Conservation (phyloP, 2,888 invertebrate genomes). For the Zhengitettix transpicula region DNA sequence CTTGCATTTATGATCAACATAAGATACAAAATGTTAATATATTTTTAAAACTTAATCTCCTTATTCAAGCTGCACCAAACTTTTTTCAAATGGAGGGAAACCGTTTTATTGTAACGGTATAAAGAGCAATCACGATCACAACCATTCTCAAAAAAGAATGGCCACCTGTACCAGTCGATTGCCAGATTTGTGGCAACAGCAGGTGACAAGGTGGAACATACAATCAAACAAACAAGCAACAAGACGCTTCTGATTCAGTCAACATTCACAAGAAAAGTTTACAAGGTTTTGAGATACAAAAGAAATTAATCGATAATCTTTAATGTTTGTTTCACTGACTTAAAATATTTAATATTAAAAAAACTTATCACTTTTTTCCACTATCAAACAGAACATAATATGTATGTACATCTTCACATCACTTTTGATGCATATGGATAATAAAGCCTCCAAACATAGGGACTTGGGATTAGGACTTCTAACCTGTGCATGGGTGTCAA, state of each 20-base stretch:
- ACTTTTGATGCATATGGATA: too few relatives aligned
- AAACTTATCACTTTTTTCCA: neutral
- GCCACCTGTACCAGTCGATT: neutral
- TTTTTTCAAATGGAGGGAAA: slow-evolving; percentile 7
- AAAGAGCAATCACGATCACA: neutral
- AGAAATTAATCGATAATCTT: neutral
- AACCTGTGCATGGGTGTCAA: too few relatives aligned
- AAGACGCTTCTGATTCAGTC: neutral
- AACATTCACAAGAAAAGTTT: neutral
- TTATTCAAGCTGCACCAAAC: slow-evolving; percentile 5
- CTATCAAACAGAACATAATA: neutral
- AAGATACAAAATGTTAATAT: neutral
- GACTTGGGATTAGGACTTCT: too few relatives aligned
- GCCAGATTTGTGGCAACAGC: neutral
- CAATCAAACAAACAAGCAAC: neutral
- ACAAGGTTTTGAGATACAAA: neutral
- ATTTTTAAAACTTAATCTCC: neutral
- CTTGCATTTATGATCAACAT: neutral
- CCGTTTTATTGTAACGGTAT: neutral
- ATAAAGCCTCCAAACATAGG: too few relatives aligned
- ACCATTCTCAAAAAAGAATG: slow-evolving; percentile 1
- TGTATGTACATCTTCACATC: too few relatives aligned
- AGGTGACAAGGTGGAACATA: neutral
- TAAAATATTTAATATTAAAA: too few relatives aligned
- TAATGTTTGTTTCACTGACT: neutral